Evolutionary conservation across 2,888 invertebrate species (phyloP).

Genomic region (Erynnis tages): DNA sequence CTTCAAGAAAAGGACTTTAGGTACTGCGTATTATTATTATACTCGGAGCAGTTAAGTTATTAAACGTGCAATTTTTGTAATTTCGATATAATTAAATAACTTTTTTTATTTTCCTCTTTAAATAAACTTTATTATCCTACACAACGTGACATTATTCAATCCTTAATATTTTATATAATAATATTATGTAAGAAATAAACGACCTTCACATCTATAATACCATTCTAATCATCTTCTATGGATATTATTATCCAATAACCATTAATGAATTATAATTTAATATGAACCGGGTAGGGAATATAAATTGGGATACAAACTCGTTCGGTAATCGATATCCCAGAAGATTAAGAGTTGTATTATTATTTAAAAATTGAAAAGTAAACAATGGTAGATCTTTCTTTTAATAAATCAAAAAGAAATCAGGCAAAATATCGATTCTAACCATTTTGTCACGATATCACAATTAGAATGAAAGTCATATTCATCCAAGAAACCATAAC

Average conservation of each 20-base stretch:
- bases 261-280: not conserved
- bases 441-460: too few species aligned
- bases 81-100: conserved; percentile 4
- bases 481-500: too few species aligned
- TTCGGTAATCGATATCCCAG: conserved; percentile 14
- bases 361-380: conserved; percentile 9
- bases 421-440: too few species aligned
- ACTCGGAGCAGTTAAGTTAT: not conserved
- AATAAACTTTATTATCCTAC: conserved; percentile 18
- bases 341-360: too few species aligned
- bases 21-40: too few species aligned
- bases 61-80: conserved; percentile 3
- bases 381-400: too few species aligned
- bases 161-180: conserved; percentile 3
- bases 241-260: conserved; percentile 2
- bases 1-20: too few species aligned
- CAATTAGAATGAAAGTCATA: too few species aligned
- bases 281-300: not conserved
- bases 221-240: conserved; percentile 3
- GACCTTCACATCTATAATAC: conserved; percentile 1
- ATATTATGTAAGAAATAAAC: conserved; percentile 8
- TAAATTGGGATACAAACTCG: conserved; percentile 1
- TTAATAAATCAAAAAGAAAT: too few species aligned
- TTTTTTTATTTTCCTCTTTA: conserved; percentile 8
- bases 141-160: conserved; percentile 13